Conservation (phyloP, 2,797 vertebrate genomes). For the Gambusia yucatana region DNA sequence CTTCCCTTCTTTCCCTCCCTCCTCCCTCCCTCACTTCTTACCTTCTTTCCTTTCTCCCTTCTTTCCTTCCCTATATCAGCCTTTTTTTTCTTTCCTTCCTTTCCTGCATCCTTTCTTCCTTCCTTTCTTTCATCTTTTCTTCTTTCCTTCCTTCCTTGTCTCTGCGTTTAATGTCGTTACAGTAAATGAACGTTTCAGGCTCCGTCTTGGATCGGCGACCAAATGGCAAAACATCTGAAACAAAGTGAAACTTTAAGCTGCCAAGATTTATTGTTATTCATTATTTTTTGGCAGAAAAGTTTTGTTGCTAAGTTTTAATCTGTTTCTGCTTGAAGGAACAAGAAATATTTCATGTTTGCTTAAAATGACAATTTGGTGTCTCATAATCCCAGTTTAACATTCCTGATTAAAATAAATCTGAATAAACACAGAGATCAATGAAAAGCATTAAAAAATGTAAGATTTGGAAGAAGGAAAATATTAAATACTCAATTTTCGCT, state of each 20-base stretch:
- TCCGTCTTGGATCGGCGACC: constrained; percentile 18
- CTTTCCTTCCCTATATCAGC: no score
- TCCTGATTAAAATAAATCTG: neutral
- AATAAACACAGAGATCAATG: neutral
- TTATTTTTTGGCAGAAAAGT: constrained; percentile 2
- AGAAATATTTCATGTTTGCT: neutral
- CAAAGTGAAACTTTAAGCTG: neutral
- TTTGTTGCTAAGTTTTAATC: neutral
- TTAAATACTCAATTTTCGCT: no score
- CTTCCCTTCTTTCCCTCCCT: no score
- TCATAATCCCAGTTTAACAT: neutral
- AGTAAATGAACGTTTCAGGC: constrained; percentile 20
- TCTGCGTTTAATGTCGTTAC: constrained; percentile 41
- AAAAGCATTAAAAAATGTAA: neutral
- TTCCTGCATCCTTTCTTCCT: neutral
- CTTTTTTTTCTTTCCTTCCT: neutral
- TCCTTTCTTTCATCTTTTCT: neutral
- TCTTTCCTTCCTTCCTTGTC: neutral
- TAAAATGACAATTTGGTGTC: neutral
- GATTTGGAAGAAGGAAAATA: neutral
- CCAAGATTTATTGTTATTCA: constrained; percentile 6
- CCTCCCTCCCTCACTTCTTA: no score
- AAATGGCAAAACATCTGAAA: constrained; percentile 18
- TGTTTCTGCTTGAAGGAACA: neutral
- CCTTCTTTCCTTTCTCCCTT: no score